Evolutionary conservation across 1,140 invertebrate genomes (phyloP), one percentile per base, ranked within the genome.

Genomic region (Ceratina calcarata): DNA sequence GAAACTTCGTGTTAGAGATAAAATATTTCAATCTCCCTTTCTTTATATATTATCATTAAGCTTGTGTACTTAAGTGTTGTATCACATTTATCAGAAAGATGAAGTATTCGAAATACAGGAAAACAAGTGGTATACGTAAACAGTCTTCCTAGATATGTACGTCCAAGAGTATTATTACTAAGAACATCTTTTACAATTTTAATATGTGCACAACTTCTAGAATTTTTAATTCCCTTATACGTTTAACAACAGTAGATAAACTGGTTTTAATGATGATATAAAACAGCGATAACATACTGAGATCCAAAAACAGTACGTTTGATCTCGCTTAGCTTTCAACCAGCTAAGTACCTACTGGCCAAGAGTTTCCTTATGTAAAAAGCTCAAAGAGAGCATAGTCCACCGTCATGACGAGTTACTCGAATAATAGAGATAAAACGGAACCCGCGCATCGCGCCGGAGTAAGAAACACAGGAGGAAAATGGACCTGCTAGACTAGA

Each of bases 301-400:
- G 60, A 80, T 69, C 66, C 61, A 66, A 62, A 72, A 73, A 55
- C 62, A 62, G 62, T 20, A 15, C 66, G 75, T 86, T 86, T 79
- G 84, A 85, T 85, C 79, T 85, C 78, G 61, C n/a, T 65, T 65
- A 58, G 69, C 79, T 78, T 61, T 66, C 10, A 67, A 24, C 62
- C 66, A 85, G 75, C 53, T 74, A 53, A 27, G 57, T 65, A 32
- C 3, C 57, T 78, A 67, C 58, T 37, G 6, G 71, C 70, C 73
- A 20, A 6, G 70, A 85, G 79, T 71, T 80, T 68, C 78, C 76
- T 86, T 79, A 82, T 80, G 84, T 68, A 72, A 78, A 81, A 71
- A 61, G 80, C 72, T 85, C 75, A 85, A 86, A 86, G 84, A 57
- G 68, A 85, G 45, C 27, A 16, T 32, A 58, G 60, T 61, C 37